Evolutionary conservation across 1,140 invertebrate genomes (phyloP), one percentile per base, ranked within the genome.

Genomic region (Lepidurus couesii): DNA sequence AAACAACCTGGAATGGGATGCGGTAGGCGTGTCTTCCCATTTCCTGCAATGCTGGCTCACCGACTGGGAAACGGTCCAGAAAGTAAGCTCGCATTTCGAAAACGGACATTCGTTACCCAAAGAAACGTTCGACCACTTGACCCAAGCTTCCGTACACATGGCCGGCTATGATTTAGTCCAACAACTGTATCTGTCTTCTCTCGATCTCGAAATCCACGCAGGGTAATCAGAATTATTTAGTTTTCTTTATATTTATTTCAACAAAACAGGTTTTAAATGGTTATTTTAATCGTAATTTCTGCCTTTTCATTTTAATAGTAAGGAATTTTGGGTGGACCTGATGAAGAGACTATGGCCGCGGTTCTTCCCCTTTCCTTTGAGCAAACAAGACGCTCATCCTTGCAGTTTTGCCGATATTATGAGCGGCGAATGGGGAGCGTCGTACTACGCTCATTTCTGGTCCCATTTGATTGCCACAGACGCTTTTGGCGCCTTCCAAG

Each of bases 1-100:
- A 3, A 92, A 90, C 1, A 95, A 95, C 83, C 88, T 97, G 0
- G 95, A 98, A 86, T 96, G 93, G 93, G 96, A 98, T 85, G 92
- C 92, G 11, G 90, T 92, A 0, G 90, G 92, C 83, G 89, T 96
- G 0, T 91, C 91, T 73, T 89, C 91, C 1, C 87, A 93, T 82
- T 92, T 97, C 74, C 89, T 98, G 89, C 88, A 88, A 13, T 90
- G 93, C 84, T 95, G 93, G 90, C 82, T 42, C 13, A 73, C 44
- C n/a, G 78, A 80, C 10, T 75, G 75, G 73, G 73, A 42, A 21
- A 80, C 76, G 6, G 77, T 80, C 45, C 79, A 83, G 26, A 86
- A 85, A 8, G 88, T 97, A 43, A 92, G 91, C 34, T 86, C 88
- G 7, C 94, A 98, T 85, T 91, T 90, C 81, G 86, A 89, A 80